phyloP scores from a whole-genome alignment of 2,888 invertebrate species.

The Diarsia brunnea region DNA sequence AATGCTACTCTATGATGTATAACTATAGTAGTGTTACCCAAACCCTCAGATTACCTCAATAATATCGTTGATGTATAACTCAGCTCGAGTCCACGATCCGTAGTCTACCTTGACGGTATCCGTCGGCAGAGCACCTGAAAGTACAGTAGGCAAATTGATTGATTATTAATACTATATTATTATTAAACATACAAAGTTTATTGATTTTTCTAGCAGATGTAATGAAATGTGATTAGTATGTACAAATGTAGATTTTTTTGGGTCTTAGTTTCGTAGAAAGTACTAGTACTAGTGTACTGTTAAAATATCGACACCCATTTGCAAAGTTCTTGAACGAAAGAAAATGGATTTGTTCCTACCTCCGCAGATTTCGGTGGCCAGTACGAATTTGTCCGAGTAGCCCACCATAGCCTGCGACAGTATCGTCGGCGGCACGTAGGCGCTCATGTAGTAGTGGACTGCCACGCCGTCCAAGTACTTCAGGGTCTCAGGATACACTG shows the following conservation, averaged over 20 bases:
- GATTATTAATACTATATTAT: background rate
- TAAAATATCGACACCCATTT: background rate
- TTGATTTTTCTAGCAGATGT: too few species aligned
- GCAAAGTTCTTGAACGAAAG: background rate
- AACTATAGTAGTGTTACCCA: background rate
- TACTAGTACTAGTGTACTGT: too few species aligned
- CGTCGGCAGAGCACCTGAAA: constrained; percentile 88
- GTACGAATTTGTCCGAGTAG: constrained; percentile 92
- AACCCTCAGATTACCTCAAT: constrained; percentile 86
- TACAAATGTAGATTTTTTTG: background rate
- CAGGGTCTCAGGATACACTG: constrained; percentile 78
- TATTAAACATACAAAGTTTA: too few species aligned
- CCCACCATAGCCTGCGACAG: constrained; percentile 86
- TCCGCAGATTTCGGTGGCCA: constrained; percentile 94
- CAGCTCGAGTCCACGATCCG: constrained; percentile 93
- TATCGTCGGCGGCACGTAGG: constrained; percentile 84
- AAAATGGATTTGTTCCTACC: constrained; percentile 77
- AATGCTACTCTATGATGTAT: background rate
- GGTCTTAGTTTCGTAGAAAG: background rate
- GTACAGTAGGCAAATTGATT: constrained; percentile 11
- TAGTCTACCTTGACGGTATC: constrained; percentile 46
- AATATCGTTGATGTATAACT: constrained; percentile 91
- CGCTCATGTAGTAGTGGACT: constrained; percentile 94
- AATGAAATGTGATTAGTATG: too few species aligned
- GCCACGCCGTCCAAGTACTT: constrained; percentile 93